Evolutionary conservation across 2,797 vertebrate species (phyloP), one percentile per base, ranked within the genome.

Genomic region (Epinephelus awoara): DNA sequence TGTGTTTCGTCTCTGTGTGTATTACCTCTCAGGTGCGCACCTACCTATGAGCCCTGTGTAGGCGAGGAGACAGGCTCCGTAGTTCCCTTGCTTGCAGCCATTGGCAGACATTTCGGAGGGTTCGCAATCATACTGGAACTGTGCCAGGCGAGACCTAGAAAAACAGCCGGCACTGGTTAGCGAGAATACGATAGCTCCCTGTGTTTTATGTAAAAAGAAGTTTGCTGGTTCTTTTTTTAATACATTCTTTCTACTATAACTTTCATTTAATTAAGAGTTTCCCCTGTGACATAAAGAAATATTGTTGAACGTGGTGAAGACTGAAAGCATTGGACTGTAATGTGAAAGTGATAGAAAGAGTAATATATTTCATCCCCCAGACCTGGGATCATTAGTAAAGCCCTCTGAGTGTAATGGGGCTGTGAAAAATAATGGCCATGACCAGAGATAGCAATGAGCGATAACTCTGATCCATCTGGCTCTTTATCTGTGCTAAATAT

Each of bases 11-110:
- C 5, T 67, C 17, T 23, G 17, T 17, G 27, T 34, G 40, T 64
- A 21, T 70, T 34, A n/a, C 13, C 47, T 76, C 73, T 87, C 47
- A 52, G 63, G 65, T 79, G 29, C 65, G 56, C 49, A 89, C 93
- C 66, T 87, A 95, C 95, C 95, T 90, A 96, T 95, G 71, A 96
- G 91, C n/a, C 95, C 95, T 19, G 95, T 96, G 93, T 96, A 95
- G 84, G 95, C 94, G 15, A 95, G 86, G 1, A 96, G 95, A 69
- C 95, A 96, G 52, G 92, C 90, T 55, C 90, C 93, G 10, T 95
- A 92, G 90, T 94, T 95, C 5, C 85, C 91, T 57, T 95, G 93
- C 75, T 94, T 93, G 89, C 95, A 96, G 79, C 94, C 93, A 17
- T 76, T 95, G 86, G 90, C 77, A 50, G 94, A 93, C 40, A 68